Evolutionary conservation across 92 coral and sea anemone genomes (phyloP), one percentile per base, ranked within the genome.

Genomic region (Heliopora coerulea): DNA sequence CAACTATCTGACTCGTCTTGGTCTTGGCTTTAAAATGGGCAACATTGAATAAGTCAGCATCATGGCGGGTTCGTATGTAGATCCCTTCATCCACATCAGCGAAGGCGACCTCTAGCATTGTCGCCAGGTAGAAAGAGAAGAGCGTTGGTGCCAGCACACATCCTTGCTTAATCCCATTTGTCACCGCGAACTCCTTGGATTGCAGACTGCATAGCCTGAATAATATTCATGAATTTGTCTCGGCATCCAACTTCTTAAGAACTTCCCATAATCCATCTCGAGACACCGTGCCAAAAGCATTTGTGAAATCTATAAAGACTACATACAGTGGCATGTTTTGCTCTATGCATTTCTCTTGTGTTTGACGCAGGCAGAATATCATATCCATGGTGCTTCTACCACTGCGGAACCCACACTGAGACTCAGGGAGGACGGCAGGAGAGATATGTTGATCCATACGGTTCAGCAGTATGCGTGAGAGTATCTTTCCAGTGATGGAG

Each of bases 401-500:
- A 17, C 23, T 32, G 15, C 66, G 46, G 48, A 78, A 67, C 12
- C 83, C 65, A 31, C 83, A 78, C 28, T 78, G 76, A 19, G 65
- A 68, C 52, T 78, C 83, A 0, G 78, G 65, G 1, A 54, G 52
- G 8, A 54, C 9, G 1, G 30, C 21, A 17, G 26, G 10, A 8
- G 65, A 23, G 13, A 37, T 14, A n/a, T n/a, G n/a, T 19, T 59
- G 15, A 14, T 21, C 17, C 19, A 59, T 17, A 31, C 72, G 39
- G 56, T 62, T 62, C 0, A 9, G 68, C 12, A 62, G 13, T 0
- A 62, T 48, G 9, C 24, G 12, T 62, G 68, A 46, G 0, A 62
- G 42, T n/a, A 62, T 62, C 23, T 62, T 62, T 20, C 68, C 68
- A 0, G 68, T 48, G 0, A 20, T 62, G 13, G 68, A 11, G 1